Base-by-base conservation (phyloP, 1,140 invertebrate genomes). In the Galendromus occidentalis region DNA sequence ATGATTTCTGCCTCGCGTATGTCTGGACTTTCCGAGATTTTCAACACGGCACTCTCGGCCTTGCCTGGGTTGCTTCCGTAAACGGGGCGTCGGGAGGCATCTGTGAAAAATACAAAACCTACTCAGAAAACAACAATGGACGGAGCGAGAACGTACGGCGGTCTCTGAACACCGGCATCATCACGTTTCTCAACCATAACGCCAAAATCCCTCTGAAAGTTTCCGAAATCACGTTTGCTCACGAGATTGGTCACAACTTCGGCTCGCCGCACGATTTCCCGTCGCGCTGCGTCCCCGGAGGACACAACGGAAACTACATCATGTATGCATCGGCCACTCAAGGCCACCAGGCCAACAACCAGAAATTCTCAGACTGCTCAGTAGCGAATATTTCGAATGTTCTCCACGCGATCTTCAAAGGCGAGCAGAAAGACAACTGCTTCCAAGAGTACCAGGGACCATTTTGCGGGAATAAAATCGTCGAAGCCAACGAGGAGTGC, bases 201-300 rank as follows among this genome's bases (percentile, higher is more conserved):
- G 92, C 87, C 73, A 79, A 91, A 55, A 94, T 98, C 20, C 93
- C 87, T 66, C 90, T 88, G 0, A 93, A 93, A 77, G 95, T 98
- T 18, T 97, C 92, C 6, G 93, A 98, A 73, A 77, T 99, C 14
- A 99, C 95, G 7, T 79, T 99, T 66, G 96, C 95, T 7, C 95
- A 99, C 75, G 95, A 99, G 79, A 96, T 98, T 72, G 95, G 95
- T 2, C 95, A 98, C 74, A 99, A 98, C 77, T 98, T 98, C 79
- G 95, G 95, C 64, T 96, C 93, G 68, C 90, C 91, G 87, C 94
- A 98, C 77, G 94, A 98, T 76, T 94, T 88, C 77, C 92, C 93
- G 0, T 81, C 83, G 29, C 85, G 91, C 74, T 94, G 93, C 75
- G 82, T 88, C 69, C 88, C 91, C 0, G 90, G 91, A 68, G 88